phyloP scores from a whole-genome alignment of 2,113 vertebrate genomes.

The Salminus brasiliensis region DNA sequence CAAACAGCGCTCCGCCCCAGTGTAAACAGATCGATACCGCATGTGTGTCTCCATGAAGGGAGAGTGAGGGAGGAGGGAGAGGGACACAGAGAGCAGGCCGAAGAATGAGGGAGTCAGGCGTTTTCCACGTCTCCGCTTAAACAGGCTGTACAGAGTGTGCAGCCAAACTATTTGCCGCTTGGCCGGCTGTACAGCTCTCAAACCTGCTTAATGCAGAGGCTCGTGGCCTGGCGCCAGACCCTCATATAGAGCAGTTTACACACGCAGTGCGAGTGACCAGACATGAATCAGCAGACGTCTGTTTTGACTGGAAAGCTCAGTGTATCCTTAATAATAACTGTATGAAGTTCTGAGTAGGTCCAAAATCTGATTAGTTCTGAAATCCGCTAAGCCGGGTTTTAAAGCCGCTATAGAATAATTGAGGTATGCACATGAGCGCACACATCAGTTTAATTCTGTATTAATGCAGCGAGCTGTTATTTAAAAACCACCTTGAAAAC shows the following conservation, averaged over 20 bases:
- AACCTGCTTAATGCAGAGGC: slow-evolving; percentile 45
- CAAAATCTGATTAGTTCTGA: no score
- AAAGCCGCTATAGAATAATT: not conserved
- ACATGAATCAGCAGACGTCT: not conserved
- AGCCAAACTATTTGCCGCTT: slow-evolving; percentile 76
- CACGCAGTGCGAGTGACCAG: not conserved
- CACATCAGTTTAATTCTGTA: no score
- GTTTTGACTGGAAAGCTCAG: slow-evolving; percentile 6
- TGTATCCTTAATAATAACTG: not conserved
- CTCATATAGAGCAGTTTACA: slow-evolving; percentile 9
- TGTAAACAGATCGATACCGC: slow-evolving; percentile 50
- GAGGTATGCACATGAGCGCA: no score
- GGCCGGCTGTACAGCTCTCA: slow-evolving; percentile 60
- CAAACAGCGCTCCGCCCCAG: slow-evolving; percentile 21
- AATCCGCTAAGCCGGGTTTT: not conserved
- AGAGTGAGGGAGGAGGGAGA: slow-evolving; percentile 50
- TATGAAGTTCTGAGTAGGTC: no score
- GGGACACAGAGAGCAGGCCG: slow-evolving; percentile 49
- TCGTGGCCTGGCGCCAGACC: not conserved
- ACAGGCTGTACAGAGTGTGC: slow-evolving; percentile 73
- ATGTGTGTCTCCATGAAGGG: slow-evolving; percentile 39
- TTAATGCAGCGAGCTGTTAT: no score
- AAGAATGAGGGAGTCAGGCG: slow-evolving; percentile 47
- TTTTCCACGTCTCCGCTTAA: slow-evolving; percentile 69
- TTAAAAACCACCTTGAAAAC: no score